Evolutionary conservation across 2,888 invertebrate species (phyloP).

Genomic region (Cecidostiba fungosa): DNA sequence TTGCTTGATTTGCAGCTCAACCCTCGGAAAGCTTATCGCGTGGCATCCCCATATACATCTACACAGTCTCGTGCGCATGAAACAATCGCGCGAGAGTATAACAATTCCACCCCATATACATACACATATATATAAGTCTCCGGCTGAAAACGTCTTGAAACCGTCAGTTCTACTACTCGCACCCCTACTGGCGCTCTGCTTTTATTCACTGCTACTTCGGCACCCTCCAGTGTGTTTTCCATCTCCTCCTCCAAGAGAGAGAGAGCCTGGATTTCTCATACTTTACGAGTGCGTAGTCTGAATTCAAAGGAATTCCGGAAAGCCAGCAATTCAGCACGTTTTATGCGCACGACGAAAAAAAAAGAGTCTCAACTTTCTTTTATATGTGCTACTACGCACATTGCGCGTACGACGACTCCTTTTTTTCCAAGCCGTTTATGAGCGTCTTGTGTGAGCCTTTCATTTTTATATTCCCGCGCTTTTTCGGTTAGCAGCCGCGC

Average conservation of each 20-base stretch:
- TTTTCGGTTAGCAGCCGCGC: conserved; percentile 43
- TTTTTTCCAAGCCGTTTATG: not conserved
- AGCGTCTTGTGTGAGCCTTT: not conserved
- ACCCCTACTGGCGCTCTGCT: not conserved
- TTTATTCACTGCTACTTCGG: conserved; percentile 20
- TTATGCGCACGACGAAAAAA: conserved; percentile 3
- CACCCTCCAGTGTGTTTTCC: not conserved
- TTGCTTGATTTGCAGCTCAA: not conserved
- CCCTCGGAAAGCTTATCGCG: not conserved
- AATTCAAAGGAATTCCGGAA: conserved; percentile 54
- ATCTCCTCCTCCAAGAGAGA: not conserved
- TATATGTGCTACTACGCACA: not conserved
- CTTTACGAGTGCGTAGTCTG: conserved; percentile 37
- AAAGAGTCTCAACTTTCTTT: conserved; percentile 13
- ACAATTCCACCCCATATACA: not conserved
- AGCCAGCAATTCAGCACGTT: conserved; percentile 47
- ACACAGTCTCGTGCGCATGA: not conserved
- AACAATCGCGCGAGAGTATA: not conserved
- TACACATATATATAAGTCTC: not conserved
- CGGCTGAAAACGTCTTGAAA: not conserved
- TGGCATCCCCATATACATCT: not conserved
- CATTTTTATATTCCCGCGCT: conserved; percentile 25
- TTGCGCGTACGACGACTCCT: not conserved
- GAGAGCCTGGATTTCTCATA: conserved; percentile 23
- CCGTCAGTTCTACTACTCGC: not conserved